Conservation (phyloP, 2,113 vertebrate species). For the Asarcornis scutulata region DNA sequence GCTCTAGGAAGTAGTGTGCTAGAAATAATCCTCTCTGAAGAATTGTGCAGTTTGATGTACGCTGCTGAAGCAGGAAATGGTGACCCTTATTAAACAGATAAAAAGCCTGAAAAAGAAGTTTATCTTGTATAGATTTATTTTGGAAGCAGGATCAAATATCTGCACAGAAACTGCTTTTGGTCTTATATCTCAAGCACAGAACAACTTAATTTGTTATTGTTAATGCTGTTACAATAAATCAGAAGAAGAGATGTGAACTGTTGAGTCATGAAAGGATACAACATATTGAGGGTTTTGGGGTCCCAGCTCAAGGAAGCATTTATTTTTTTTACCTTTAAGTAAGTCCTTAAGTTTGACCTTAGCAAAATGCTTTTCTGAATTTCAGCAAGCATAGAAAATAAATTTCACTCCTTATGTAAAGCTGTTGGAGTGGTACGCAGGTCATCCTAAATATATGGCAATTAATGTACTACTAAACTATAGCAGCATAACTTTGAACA, state of each 20-base stretch:
- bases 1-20: constrained; percentile 68
- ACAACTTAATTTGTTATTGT: not conserved
- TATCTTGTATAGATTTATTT: not conserved
- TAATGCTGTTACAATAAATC: not conserved
- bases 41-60: constrained; percentile 31
- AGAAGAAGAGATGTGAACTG: not conserved
- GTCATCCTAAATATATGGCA: not conserved
- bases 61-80: constrained; percentile 55
- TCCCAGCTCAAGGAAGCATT: not conserved
- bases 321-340: not conserved
- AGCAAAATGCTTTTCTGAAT: not conserved
- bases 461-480: not conserved
- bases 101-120: constrained; percentile 28
- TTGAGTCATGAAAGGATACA: not conserved
- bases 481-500: not conserved
- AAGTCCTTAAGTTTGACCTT: not conserved
- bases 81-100: constrained; percentile 46
- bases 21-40: constrained; percentile 73
- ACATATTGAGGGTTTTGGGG: not conserved
- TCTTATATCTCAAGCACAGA: not conserved
- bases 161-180: not conserved
- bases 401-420: not conserved
- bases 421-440: not conserved
- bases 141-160: constrained; percentile 4
- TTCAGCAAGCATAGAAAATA: not conserved